These are phyloP conservation scores for Thomomys bottae DNA, from an alignment of 2,113 vertebrate species.

Conservation along the genomic window DNA sequence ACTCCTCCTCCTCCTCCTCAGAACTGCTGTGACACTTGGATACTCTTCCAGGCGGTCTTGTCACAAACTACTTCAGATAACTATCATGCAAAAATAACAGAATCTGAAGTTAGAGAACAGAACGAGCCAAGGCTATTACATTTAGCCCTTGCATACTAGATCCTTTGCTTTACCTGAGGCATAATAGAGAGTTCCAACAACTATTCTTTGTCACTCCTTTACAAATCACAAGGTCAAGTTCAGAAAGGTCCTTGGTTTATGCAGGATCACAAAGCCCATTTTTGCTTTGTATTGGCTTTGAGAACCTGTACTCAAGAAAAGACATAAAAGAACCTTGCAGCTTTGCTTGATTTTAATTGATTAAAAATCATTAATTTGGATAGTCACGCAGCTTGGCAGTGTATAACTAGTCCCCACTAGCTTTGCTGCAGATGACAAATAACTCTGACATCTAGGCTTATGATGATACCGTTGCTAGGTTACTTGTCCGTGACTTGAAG, in stretches of 20 bases:
- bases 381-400: neutral
- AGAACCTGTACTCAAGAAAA: neutral
- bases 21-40: neutral
- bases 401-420: neutral
- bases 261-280: neutral
- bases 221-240: neutral
- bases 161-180: neutral
- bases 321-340: neutral
- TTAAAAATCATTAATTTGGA: neutral
- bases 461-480: neutral
- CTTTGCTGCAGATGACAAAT: neutral
- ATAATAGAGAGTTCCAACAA: neutral
- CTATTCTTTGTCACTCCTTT: neutral
- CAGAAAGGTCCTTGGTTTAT: neutral
- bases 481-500: neutral
- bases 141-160: neutral
- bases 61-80: conserved; percentile 1
- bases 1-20: neutral
- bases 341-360: neutral
- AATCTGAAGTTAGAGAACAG: neutral
- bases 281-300: neutral
- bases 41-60: neutral
- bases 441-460: neutral
- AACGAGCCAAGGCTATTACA: neutral
- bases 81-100: neutral